These are phyloP conservation scores for Paramormyrops hopkinsi DNA, from an alignment of 2,797 vertebrate species.

Conservation along the genomic window DNA sequence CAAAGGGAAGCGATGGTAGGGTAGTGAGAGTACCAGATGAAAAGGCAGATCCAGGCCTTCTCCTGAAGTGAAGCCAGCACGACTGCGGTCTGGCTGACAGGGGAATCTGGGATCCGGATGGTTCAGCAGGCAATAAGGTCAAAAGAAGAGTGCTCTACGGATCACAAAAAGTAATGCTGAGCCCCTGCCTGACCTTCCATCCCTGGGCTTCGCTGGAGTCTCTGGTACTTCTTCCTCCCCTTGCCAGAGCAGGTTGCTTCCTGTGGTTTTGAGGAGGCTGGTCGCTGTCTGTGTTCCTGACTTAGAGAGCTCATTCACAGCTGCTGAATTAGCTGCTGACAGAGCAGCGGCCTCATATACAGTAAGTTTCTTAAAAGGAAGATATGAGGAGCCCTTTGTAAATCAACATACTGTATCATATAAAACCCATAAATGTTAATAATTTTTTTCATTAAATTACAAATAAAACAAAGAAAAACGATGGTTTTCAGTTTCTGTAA, in stretches of 20 bases:
- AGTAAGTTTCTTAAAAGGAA: neutral
- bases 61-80: neutral
- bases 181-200: neutral
- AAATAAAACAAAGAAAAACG: neutral
- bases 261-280: conserved; percentile 3
- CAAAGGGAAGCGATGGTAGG: neutral
- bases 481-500: neutral
- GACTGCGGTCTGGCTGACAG: neutral
- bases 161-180: neutral
- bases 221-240: neutral
- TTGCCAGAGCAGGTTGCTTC: neutral
- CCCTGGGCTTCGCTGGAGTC: neutral
- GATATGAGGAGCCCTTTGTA: neutral
- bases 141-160: neutral
- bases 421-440: neutral
- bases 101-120: neutral
- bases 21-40: neutral
- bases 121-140: neutral
- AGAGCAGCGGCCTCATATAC: neutral
- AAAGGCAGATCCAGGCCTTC: neutral
- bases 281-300: neutral
- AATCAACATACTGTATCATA: neutral
- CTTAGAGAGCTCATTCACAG: neutral
- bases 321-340: neutral
- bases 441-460: neutral